Percentiles rank a stretch among this genome's conserved stretches.
phyloP scores from a whole-genome alignment of 2,113 vertebrate species.

The Mus musculus region GRCm39 chr2:157553501-157554000 shows the following conservation, averaged over 20 bases:
- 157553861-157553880: too few species aligned
- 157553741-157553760: neutral
- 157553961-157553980: too few species aligned
- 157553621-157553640: neutral
- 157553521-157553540: neutral
- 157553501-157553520: neutral
- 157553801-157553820: neutral
- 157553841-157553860: too few species aligned
- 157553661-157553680: neutral
- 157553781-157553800: neutral
- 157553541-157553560: neutral
- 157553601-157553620: neutral
- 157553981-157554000: too few species aligned
- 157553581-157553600: neutral
- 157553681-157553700: neutral
- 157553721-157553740: neutral
- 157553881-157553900: neutral
- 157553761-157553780: neutral
- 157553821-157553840: neutral
- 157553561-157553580: neutral
- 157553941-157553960: too few species aligned
- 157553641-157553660: neutral
- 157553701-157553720: neutral
- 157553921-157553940: neutral
- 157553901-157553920: neutral